Evolutionary conservation across 2,797 vertebrate genomes (phyloP).

Genomic region (Varecia variegata): DNA sequence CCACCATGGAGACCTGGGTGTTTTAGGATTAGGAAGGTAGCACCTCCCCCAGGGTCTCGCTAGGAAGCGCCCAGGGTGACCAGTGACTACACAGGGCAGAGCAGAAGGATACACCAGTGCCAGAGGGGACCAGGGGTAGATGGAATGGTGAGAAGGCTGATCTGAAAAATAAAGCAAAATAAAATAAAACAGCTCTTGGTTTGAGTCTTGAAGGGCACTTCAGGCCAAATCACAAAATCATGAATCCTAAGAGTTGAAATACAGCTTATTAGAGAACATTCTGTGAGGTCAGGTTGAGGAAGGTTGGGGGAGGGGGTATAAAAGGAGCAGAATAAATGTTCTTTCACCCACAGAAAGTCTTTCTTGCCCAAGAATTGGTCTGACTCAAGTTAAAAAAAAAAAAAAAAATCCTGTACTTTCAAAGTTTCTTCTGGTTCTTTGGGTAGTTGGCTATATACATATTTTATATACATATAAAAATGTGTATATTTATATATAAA

Average conservation of each 20-base stretch:
- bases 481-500: not conserved
- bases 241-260: not conserved
- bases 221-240: not conserved
- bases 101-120: accelerated
- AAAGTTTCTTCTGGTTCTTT: not conserved
- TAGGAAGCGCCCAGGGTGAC: not conserved
- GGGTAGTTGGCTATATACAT: not conserved
- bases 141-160: too few species aligned
- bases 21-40: not conserved
- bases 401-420: not conserved
- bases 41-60: not conserved
- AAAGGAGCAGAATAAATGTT: not conserved
- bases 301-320: not conserved
- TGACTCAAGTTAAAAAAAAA: not conserved
- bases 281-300: not conserved
- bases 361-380: not conserved
- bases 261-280: not conserved
- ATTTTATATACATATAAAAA: not conserved
- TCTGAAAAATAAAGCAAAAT: not conserved
- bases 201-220: not conserved
- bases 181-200: not conserved
- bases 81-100: not conserved
- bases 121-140: too few species aligned
- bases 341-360: not conserved
- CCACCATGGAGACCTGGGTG: accelerated